phyloP scores from a whole-genome alignment of 2,797 vertebrate species.

The Cichlasoma orientale region DNA sequence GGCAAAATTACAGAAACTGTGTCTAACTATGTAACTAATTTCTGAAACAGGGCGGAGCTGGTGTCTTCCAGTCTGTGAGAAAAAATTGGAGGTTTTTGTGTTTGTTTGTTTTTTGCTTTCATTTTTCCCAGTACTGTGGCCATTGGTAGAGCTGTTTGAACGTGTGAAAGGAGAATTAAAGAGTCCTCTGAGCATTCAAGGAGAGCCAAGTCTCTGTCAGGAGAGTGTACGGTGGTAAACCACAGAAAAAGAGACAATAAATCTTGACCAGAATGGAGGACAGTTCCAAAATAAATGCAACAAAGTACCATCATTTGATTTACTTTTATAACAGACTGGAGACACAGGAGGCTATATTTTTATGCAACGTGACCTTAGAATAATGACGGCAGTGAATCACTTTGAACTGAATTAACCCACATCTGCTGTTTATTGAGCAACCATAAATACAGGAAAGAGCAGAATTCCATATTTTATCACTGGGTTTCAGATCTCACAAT shows the following conservation, averaged over 20 bases:
- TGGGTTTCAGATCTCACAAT: too few relatives aligned
- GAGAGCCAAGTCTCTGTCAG: not conserved
- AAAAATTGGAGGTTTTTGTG: too few relatives aligned
- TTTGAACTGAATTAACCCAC: not conserved
- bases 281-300: slow-evolving; percentile 3
- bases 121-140: not conserved
- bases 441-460: not conserved
- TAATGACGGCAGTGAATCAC: not conserved
- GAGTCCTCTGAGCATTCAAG: not conserved
- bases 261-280: not conserved
- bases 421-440: not conserved
- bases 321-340: not conserved
- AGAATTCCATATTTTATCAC: not conserved
- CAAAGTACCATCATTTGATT: not conserved
- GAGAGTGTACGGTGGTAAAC: not conserved
- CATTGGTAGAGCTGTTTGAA: not conserved
- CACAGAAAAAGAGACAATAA: not conserved
- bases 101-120: not conserved
- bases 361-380: slow-evolving; percentile 1
- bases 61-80: not conserved
- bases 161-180: not conserved
- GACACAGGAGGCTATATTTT: not conserved
- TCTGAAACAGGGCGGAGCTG: not conserved
- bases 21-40: not conserved
- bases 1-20: not conserved